A percentile compares a stretch with the other conserved stretches of the same genome.
Conservation (phyloP, 2,113 vertebrate genomes). For the Mus pahari region DNA sequence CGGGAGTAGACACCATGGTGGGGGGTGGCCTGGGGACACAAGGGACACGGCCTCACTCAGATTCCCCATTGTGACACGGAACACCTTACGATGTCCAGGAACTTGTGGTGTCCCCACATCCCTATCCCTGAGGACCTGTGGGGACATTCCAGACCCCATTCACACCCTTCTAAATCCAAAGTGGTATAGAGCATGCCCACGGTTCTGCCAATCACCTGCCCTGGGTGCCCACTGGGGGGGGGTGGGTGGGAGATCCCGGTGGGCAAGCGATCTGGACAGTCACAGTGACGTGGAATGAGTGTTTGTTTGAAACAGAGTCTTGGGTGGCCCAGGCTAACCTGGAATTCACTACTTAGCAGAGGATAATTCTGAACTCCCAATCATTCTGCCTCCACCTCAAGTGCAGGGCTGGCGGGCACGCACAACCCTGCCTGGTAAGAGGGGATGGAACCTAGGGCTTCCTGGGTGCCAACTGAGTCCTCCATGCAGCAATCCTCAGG, state of each 20-base stretch:
- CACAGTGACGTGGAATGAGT: neutral
- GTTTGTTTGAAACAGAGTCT: neutral
- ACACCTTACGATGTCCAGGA: neutral
- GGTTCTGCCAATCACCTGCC: neutral
- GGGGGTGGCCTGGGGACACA: constrained; percentile 91
- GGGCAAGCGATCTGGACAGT: neutral
- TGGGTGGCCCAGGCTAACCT: neutral
- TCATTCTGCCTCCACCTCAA: neutral
- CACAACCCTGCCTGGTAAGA: neutral
- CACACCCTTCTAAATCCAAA: no score
- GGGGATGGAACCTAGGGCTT: neutral
- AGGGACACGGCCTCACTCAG: neutral
- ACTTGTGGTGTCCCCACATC: no score
- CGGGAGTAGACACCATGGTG: constrained; percentile 96
- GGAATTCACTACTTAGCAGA: neutral
- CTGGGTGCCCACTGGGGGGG: no score
- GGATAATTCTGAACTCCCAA: neutral
- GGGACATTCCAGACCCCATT: neutral
- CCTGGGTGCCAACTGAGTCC: neutral
- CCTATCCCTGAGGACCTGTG: neutral
- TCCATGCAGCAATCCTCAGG: neutral
- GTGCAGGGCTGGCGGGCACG: neutral
- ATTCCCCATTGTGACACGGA: neutral
- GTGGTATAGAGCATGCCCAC: neutral
- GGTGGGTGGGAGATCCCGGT: neutral